These are phyloP conservation scores for Montipora efflorescens DNA, from an alignment of 64 coral and sea anemone genomes.

Conservation along the genomic window DNA sequence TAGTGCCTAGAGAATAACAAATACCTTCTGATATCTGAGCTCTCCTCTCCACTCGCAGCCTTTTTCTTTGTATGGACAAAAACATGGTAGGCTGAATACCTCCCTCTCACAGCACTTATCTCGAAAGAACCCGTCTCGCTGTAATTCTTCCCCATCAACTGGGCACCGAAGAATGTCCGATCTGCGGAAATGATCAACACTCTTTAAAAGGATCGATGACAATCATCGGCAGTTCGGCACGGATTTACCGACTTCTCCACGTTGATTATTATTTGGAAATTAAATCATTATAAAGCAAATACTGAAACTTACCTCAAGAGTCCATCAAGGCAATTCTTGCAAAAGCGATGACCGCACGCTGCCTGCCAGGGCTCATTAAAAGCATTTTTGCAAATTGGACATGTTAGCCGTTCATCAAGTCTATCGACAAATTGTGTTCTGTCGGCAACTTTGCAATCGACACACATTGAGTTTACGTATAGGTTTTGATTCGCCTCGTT, in stretches of 20 bases:
- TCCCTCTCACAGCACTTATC: constrained; percentile 75
- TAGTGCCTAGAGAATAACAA: no score
- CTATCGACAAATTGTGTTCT: not conserved
- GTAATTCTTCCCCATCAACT: constrained; percentile 37
- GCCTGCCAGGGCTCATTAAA: constrained; percentile 48
- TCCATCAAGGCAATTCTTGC: constrained; percentile 24
- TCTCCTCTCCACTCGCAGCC: constrained; percentile 77
- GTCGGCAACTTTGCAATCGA: not conserved
- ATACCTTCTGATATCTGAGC: constrained; percentile 59
- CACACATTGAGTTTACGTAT: not conserved
- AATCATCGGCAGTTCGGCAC: not conserved
- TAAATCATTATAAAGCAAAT: not conserved
- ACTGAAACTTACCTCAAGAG: constrained; percentile 32
- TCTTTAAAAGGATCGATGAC: not conserved
- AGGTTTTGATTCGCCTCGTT: not conserved
- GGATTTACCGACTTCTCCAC: no score
- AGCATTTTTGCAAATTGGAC: constrained; percentile 46
- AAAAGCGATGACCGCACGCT: constrained; percentile 56
- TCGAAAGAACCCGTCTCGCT: constrained; percentile 35
- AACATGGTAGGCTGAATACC: constrained; percentile 53
- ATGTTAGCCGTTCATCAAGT: constrained; percentile 28
- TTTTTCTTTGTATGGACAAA: constrained; percentile 46
- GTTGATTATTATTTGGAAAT: no score
- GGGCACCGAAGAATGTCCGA: constrained; percentile 42
- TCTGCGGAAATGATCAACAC: not conserved